phyloP scores from a whole-genome alignment of 1,140 invertebrate genomes.

The Zaprionus ghesquierei region DNA sequence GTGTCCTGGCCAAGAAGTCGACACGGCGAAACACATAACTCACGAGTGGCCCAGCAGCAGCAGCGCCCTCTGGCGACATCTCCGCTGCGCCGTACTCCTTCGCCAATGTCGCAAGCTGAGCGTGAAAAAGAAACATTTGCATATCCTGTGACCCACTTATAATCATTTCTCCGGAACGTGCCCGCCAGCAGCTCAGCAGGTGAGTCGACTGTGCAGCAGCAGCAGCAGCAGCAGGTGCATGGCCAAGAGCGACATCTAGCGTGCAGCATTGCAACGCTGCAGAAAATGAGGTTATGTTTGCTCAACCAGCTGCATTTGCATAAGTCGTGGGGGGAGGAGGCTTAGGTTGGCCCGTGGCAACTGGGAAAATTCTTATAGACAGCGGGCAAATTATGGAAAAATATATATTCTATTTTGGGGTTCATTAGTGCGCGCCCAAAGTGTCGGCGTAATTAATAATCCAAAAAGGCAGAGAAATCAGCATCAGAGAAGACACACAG shows the following conservation, averaged over 20 bases:
- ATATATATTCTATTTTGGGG: conserved; percentile 68
- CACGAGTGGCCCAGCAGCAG: conserved; percentile 38
- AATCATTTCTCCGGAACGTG: conserved; percentile 79
- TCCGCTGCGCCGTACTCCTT: not conserved
- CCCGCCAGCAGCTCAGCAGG: conserved; percentile 9
- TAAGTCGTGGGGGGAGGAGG: conserved; percentile 52
- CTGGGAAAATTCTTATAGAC: conserved; percentile 30
- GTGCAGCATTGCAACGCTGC: conserved; percentile 36
- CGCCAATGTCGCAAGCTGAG: conserved; percentile 54
- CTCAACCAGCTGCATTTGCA: conserved; percentile 65
- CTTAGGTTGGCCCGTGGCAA: too few relatives aligned
- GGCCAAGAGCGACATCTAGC: conserved; percentile 48
- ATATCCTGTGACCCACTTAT: conserved; percentile 81
- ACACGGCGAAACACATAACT: conserved; percentile 53
- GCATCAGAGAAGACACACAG: conserved; percentile 20
- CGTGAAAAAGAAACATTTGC: conserved; percentile 80
- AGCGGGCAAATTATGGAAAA: conserved; percentile 59
- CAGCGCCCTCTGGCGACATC: conserved; percentile 42
- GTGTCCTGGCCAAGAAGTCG: conserved; percentile 66
- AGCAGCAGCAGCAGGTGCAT: conserved; percentile 8
- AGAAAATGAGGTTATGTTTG: conserved; percentile 76
- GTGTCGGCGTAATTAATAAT: conserved; percentile 74
- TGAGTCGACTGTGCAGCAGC: conserved; percentile 9
- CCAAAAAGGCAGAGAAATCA: conserved; percentile 8
- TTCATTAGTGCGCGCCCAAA: conserved; percentile 66